These are phyloP conservation scores for Saiga tatarica DNA, from an alignment of 2,113 vertebrate genomes.

Conservation along the genomic window DNA sequence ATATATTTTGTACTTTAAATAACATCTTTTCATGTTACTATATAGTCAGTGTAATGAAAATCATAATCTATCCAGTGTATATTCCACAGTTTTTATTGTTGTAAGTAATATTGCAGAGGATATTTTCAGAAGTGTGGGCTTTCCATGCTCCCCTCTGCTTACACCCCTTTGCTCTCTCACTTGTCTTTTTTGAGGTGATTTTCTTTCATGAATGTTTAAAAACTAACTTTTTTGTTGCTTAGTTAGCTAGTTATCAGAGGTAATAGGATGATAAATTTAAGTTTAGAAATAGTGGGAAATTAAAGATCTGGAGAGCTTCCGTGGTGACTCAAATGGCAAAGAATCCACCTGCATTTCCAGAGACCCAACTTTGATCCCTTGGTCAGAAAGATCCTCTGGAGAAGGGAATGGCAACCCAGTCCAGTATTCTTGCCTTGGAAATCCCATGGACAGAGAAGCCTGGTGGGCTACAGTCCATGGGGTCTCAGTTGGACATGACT, in stretches of 20 bases:
- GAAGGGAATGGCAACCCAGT: neutral
- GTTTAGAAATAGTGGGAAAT: neutral
- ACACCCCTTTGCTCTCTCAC: neutral
- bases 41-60: neutral
- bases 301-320: neutral
- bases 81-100: neutral
- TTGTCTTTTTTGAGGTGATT: neutral
- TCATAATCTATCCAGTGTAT: neutral
- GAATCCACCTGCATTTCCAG: neutral
- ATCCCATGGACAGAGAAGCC: neutral
- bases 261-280: neutral
- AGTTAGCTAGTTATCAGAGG: neutral
- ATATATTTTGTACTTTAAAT: neutral
- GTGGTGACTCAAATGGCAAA: neutral
- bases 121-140: neutral
- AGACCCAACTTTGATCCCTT: neutral
- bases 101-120: neutral
- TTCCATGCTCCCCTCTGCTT: neutral
- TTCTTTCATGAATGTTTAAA: neutral
- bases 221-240: neutral
- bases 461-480: neutral
- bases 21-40: neutral
- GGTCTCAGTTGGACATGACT: neutral
- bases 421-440: neutral
- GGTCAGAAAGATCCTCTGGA: neutral